Percentiles rank a stretch among this genome's conserved stretches.
These are phyloP conservation scores for Thinocorus orbignyianus DNA, from an alignment of 2,113 vertebrate genomes.

Conservation along the genomic window DNA sequence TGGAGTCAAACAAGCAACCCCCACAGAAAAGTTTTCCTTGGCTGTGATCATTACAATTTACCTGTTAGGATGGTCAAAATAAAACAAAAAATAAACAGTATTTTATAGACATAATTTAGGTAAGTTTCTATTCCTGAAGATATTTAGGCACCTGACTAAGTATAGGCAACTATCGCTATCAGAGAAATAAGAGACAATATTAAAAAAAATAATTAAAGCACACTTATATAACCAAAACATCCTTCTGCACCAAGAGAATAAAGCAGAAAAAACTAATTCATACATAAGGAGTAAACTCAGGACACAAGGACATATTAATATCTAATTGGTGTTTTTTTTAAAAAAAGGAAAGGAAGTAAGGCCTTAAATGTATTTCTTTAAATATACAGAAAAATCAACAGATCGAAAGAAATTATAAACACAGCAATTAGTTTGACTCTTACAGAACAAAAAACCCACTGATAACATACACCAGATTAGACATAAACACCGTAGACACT, in stretches of 20 bases:
- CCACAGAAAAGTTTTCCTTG: neutral
- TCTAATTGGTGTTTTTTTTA: no score
- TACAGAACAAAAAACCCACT: neutral
- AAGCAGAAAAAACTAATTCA: neutral
- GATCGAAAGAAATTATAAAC: neutral
- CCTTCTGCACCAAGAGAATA: neutral
- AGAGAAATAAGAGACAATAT: neutral
- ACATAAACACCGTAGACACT: neutral
- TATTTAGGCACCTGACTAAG: neutral
- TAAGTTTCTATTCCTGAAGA: neutral
- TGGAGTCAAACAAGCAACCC: neutral
- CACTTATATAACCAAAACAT: neutral
- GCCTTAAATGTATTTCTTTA: neutral
- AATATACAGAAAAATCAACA: neutral
- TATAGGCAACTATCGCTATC: neutral
- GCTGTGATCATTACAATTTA: neutral
- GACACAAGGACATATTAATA: neutral
- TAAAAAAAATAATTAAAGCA: neutral
- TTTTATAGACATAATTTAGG: neutral
- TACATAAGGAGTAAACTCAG: neutral
- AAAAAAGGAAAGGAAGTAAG: neutral
- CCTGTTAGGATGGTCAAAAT: neutral
- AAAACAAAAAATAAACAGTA: neutral
- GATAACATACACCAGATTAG: neutral
- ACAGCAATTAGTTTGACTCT: neutral